Evolutionary conservation across 2,113 vertebrate species (phyloP), one percentile per base, ranked within the genome.

Genomic region (Noctilio leporinus): DNA sequence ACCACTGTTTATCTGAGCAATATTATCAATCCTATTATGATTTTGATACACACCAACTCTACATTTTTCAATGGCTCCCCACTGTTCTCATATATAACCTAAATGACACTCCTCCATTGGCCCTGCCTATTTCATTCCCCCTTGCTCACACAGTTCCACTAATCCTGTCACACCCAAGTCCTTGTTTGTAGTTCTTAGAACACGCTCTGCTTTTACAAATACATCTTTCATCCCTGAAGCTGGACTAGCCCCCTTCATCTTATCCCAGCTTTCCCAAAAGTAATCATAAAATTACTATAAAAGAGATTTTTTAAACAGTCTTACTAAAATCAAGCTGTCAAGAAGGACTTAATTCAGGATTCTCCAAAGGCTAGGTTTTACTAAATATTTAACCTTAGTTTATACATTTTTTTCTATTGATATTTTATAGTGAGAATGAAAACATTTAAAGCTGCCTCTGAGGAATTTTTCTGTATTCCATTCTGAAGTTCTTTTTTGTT

Each of bases 301-400:
- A 53, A 85, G 7, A 72, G 2, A 72, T 20, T 73, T 65, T 83
- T 43, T 49, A 86, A 92, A 72, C n/a, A 69, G 6, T 24, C 26
- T 85, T 89, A 17, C 40, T 64, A 65, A 22, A 82, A 59, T 12
- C 10, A 95, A 20, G 53, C 20, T 35, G 35, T 38, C 38, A 65
- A 89, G 28, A 95, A 69, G 22, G 16, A 90, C 57, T 89, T 82
- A 49, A 81, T 77, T 84, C 40, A 30, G 5, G 11, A 24, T 35
- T 94, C 24, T 91, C 20, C 10, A 72, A 73, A 95, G 22, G 15
- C 3, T 59, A 84, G 30, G 24, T 75, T 45, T 3, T 69, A 72
- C n/a, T 93, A 64, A 91, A 57, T 51, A 81, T 35, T 78, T 86
- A 93, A 76, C 45, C n/a, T 86, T 83, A 15, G 15, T 22, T 40